Evolutionary conservation across 1,140 invertebrate species (phyloP).

Genomic region (Aphis craccivora): DNA sequence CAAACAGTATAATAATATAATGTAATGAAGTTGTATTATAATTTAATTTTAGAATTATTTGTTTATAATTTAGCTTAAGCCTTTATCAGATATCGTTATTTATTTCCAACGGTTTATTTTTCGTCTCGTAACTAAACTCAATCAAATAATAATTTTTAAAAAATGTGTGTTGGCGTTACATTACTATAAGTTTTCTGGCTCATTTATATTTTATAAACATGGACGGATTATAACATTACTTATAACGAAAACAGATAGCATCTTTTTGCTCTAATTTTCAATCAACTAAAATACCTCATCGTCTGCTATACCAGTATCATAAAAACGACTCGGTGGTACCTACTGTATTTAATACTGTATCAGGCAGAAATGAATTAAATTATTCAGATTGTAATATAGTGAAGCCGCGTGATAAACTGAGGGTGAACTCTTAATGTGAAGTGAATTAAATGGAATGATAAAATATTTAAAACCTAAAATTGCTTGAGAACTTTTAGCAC

Average conservation of each 20-base stretch:
- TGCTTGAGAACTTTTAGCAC: not conserved
- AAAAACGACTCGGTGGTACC: not conserved
- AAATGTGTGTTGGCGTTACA: not conserved
- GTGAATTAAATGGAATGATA: constrained; percentile 9
- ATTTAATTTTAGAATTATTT: not conserved
- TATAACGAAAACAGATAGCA: not conserved
- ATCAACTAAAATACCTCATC: not conserved
- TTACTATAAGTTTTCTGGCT: not conserved
- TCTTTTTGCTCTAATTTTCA: not conserved
- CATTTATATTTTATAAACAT: not conserved
- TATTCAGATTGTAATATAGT: constrained; percentile 22
- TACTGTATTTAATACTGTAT: not conserved
- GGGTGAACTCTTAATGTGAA: not conserved
- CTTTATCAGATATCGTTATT: not conserved
- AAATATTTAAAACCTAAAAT: constrained; percentile 28
- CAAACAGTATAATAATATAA: not conserved
- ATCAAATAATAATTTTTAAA: not conserved
- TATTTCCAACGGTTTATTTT: not conserved
- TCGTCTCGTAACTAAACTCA: not conserved
- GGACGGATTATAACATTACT: not conserved
- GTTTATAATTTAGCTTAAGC: not conserved
- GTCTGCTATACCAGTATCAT: not conserved
- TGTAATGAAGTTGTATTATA: not conserved
- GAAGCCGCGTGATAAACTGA: constrained; percentile 22
- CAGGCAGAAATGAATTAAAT: not conserved